Evolutionary conservation across 2,888 invertebrate genomes (phyloP), one percentile per base, ranked within the genome.

Genomic region (Bibio marci): DNA sequence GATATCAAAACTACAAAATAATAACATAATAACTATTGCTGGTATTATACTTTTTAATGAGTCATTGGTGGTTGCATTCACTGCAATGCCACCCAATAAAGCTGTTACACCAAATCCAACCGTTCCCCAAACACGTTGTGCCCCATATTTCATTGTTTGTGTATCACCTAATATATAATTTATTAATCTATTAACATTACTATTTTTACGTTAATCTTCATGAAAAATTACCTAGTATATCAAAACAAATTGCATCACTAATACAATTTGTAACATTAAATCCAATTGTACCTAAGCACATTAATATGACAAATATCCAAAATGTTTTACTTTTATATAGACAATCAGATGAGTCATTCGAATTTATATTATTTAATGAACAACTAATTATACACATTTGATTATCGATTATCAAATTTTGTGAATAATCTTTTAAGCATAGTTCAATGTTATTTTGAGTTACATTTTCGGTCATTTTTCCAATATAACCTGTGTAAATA

Each of bases 221-320:
- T 22, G 22, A 22, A 22, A 22, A 22, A 22, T 63, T 56, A 73
- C 83, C 85, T 30, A 92, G 65, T 18, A 86, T 73, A 58, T 90
- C 85, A 52, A 90, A 90, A 56, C 88, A 87, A 25, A 91, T 78
- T 1, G 90, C 87, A 58, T 92, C 92, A 30, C 83, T 81, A 30
- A 91, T 77, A 35, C 81, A 85, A 51, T 88, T 82, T 26, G 78
- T 73, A 0, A 91, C 87, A 55, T 85, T 86, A 52, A 79, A 86
- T 3, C 80, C 78, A 41, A 85, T 78, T 3, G 75, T 80, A 22
- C 83, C 83, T 2, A 80, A 45, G 32, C 77, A 76, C 67, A 81
- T 73, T 17, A 82, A 56, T 2, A 76, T 46, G 0, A 83, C 73
- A 48, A 81, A 85, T 3, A 67, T 63, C 82, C 81, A 83, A 56